Evolutionary conservation across 2,888 invertebrate genomes (phyloP).

Genomic region (Phortica okadai): DNA sequence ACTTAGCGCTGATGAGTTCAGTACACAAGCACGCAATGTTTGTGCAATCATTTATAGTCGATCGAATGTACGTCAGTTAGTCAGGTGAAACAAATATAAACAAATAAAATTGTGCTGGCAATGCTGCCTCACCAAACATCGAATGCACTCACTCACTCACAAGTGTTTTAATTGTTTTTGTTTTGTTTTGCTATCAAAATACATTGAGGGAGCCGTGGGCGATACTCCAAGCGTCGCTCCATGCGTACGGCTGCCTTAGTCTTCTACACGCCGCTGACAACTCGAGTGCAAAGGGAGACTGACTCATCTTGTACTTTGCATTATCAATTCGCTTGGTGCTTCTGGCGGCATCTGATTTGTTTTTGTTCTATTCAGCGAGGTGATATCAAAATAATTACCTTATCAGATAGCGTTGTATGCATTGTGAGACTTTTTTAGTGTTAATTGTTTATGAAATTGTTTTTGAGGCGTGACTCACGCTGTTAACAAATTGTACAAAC

Average conservation of each 20-base stretch:
- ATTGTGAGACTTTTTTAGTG: conserved; percentile 3
- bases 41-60: not conserved
- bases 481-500: not conserved
- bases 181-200: no score
- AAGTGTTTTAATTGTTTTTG: no score
- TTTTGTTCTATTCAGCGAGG: not conserved
- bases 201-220: no score
- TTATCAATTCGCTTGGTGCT: no score
- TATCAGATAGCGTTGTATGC: not conserved
- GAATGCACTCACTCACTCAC: conserved; percentile 45
- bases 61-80: not conserved
- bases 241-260: no score
- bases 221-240: no score
- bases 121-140: conserved; percentile 70
- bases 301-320: no score
- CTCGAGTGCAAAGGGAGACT: no score
- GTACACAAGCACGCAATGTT: not conserved
- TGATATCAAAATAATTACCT: not conserved
- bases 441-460: not conserved
- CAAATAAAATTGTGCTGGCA: conserved; percentile 35
- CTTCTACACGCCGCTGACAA: no score
- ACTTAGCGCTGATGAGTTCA: not conserved
- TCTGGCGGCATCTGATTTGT: not conserved
- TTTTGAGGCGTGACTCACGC: not conserved
- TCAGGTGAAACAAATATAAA: not conserved